Conservation (phyloP, 92 coral and sea anemone species). For the Muricea muricata region DNA sequence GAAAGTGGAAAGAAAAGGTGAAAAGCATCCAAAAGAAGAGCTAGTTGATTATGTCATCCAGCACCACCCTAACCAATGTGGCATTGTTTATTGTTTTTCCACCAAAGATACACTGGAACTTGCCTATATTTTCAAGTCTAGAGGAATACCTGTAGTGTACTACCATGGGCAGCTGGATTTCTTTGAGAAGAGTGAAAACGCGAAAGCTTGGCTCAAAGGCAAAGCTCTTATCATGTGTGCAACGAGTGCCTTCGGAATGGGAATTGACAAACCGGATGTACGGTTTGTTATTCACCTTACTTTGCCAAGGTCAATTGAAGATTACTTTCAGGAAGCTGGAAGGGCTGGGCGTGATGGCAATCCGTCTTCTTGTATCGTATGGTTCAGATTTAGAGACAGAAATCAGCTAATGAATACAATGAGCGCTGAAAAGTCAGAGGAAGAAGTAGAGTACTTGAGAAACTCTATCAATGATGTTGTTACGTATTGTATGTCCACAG, state of each 20-base stretch:
- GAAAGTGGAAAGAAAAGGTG: background rate
- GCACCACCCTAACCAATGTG: background rate
- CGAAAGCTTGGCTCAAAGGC: no score
- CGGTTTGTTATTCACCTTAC: no score
- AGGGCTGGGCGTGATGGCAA: background rate
- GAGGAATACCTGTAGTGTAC: no score
- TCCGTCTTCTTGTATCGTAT: background rate
- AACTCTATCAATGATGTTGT: background rate
- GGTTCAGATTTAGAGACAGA: conserved; percentile 15
- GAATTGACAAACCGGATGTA: no score
- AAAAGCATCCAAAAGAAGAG: background rate
- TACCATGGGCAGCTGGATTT: no score
- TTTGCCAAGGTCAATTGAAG: background rate
- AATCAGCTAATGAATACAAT: background rate
- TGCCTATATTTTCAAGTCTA: no score
- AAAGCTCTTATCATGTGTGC: no score
- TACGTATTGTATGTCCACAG: background rate
- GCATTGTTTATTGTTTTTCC: no score
- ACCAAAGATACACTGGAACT: no score
- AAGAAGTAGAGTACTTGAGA: background rate
- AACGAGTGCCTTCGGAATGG: no score
- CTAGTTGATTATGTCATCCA: background rate
- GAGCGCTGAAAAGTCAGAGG: background rate
- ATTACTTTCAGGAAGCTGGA: conserved; percentile 1
- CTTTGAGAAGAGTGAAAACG: no score